A percentile compares a stretch with the other conserved stretches of the same genome.
Evolutionary conservation across 2,113 vertebrate species (phyloP).

Genomic region (Istiophorus platypterus): DNA sequence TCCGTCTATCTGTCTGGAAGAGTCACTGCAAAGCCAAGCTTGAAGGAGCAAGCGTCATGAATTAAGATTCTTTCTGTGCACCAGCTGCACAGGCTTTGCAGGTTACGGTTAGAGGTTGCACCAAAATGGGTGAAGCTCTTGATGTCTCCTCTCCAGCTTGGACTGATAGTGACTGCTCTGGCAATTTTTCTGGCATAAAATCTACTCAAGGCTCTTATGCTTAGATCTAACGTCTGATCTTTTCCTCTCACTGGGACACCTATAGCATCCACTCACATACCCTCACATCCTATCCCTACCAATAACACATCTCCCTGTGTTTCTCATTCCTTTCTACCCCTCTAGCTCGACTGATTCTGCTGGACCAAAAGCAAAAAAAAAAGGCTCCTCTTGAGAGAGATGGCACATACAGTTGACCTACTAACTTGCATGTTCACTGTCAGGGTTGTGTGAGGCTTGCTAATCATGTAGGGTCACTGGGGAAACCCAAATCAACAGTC

Average conservation of each 20-base stretch:
- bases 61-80: neutral
- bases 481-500: conserved; percentile 34
- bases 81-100: conserved; percentile 12
- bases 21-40: conserved; percentile 64
- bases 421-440: conserved; percentile 76
- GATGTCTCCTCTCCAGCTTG: conserved; percentile 64
- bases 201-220: conserved; percentile 52
- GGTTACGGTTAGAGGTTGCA: conserved; percentile 1
- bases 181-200: conserved; percentile 37
- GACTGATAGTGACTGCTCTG: conserved; percentile 53
- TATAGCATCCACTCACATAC: conserved; percentile 45
- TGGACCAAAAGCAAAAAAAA: conserved; percentile 37
- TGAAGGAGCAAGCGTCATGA: conserved; percentile 45
- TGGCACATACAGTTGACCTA: conserved; percentile 45
- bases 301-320: conserved; percentile 55
- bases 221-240: conserved; percentile 54
- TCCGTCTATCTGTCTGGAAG: conserved; percentile 70
- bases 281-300: conserved; percentile 43
- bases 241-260: conserved; percentile 48
- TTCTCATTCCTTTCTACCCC: conserved; percentile 51
- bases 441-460: conserved; percentile 53
- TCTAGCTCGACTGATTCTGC: conserved; percentile 56
- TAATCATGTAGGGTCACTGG: conserved; percentile 30
- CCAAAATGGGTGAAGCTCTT: conserved; percentile 25
- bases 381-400: conserved; percentile 8